These are phyloP conservation scores for Mus spretus DNA, from an alignment of 2,797 vertebrate genomes.

Conservation along the genomic window DNA sequence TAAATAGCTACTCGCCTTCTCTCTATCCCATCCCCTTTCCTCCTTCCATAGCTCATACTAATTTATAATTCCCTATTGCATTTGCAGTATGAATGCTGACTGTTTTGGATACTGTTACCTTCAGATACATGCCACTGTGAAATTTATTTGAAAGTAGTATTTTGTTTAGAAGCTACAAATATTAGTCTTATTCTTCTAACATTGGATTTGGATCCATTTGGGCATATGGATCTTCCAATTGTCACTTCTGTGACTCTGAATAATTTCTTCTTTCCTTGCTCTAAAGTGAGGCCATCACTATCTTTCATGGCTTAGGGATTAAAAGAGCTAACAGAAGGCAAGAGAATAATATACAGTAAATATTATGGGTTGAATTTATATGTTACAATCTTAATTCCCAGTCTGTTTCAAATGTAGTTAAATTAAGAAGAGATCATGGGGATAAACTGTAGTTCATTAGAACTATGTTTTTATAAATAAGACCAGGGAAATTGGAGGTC, in stretches of 20 bases:
- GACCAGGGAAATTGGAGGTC: background rate
- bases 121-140: background rate
- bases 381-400: background rate
- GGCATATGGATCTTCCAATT: background rate
- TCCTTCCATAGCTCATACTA: background rate
- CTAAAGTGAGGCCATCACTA: background rate
- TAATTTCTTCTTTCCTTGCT: background rate
- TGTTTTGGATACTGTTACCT: background rate
- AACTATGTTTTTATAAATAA: background rate
- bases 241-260: background rate
- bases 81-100: background rate
- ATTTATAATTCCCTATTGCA: background rate
- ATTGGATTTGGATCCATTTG: background rate
- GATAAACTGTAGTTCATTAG: fast-evolving
- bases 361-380: background rate
- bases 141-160: constrained; percentile 16
- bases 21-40: background rate
- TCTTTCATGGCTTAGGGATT: background rate
- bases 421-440: background rate
- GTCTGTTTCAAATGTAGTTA: background rate
- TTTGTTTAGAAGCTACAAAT: constrained; percentile 45
- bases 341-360: background rate
- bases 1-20: background rate
- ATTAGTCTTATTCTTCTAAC: background rate
- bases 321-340: background rate